A percentile compares a stretch with the other conserved stretches of the same genome.
Evolutionary conservation across 1,140 invertebrate genomes (phyloP).

Genomic region (Brachionus plicatilis): DNA sequence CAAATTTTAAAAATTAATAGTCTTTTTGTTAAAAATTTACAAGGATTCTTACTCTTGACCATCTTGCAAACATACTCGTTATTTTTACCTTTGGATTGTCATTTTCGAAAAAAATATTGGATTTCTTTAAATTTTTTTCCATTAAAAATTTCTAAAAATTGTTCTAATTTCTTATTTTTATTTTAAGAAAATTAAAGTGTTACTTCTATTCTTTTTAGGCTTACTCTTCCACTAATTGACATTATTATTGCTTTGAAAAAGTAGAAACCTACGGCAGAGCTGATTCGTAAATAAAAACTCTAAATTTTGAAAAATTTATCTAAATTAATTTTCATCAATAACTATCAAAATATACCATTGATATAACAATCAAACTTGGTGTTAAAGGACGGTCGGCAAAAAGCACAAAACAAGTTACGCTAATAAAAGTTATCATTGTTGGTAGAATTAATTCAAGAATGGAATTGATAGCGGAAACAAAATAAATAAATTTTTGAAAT

Average conservation of each 20-base stretch:
- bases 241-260: constrained; percentile 2
- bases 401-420: not conserved
- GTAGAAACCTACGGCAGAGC: not conserved
- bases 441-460: not conserved
- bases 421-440: not conserved
- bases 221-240: not conserved
- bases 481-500: constrained; percentile 1
- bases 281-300: constrained; percentile 24
- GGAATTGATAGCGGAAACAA: not conserved
- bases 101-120: not conserved
- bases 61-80: not conserved
- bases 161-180: too few relatives aligned
- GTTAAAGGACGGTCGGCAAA: constrained; percentile 2
- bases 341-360: not conserved
- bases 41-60: not conserved
- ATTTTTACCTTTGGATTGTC: not conserved
- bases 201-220: constrained; percentile 26
- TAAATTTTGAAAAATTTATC: not conserved
- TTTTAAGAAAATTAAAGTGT: not conserved
- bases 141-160: not conserved
- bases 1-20: not conserved
- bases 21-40: not conserved
- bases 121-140: not conserved
- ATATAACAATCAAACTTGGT: constrained; percentile 22
- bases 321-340: not conserved